Evolutionary conservation across 2,797 vertebrate species (phyloP).

Genomic region (Arnoldichthys spilopterus): DNA sequence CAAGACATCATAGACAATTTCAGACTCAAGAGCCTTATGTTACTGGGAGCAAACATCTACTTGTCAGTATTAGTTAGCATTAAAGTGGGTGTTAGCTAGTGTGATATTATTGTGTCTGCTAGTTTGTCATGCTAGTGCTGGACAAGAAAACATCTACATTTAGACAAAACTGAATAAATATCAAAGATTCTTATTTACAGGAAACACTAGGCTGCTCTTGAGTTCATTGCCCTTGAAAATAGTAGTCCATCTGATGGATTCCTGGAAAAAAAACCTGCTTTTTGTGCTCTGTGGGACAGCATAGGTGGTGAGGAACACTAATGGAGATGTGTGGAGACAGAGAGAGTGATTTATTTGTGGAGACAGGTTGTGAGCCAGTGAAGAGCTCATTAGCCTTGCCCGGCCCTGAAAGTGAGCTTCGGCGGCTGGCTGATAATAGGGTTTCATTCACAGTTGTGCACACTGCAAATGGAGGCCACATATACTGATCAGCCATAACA

Average conservation of each 20-base stretch:
- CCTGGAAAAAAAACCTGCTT: constrained; percentile 40
- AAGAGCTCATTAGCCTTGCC: constrained; percentile 79
- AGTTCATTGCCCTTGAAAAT: constrained; percentile 27
- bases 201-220: neutral
- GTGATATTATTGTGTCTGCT: constrained; percentile 5
- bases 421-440: constrained; percentile 73
- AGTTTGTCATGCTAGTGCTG: neutral
- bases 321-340: constrained; percentile 50
- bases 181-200: neutral
- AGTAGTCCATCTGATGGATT: constrained; percentile 23
- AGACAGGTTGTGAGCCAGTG: constrained; percentile 74
- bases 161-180: neutral
- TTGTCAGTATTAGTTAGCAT: constrained; percentile 14
- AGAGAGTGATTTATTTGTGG: constrained; percentile 76
- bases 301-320: constrained; percentile 54
- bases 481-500: no score
- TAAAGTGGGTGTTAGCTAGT: neutral
- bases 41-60: constrained; percentile 16
- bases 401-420: constrained; percentile 64
- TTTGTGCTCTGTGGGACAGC: constrained; percentile 53
- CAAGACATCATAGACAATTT: constrained; percentile 15
- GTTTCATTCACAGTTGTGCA: constrained; percentile 73
- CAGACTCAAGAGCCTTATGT: constrained; percentile 1
- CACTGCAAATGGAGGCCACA: constrained; percentile 70
- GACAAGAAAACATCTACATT: neutral